A percentile compares a stretch with the other conserved stretches of the same genome.
phyloP scores from a whole-genome alignment of 2,113 vertebrate species.

The Helogale parvula region DNA sequence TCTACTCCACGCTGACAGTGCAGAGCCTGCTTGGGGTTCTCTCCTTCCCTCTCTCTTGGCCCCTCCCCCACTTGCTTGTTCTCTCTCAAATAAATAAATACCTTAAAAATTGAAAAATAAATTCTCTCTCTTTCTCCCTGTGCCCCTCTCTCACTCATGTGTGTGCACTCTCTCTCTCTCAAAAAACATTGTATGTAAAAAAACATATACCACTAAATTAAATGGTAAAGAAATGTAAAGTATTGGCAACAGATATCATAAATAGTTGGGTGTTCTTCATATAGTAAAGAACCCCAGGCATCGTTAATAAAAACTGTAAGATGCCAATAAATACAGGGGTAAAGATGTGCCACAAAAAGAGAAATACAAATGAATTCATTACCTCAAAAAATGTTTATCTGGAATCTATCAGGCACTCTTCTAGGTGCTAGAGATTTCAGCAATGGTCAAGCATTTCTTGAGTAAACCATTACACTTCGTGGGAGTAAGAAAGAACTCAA shows the following conservation, averaged over 20 bases:
- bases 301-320: background rate
- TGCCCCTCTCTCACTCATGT: too few species aligned
- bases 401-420: background rate
- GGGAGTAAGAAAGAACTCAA: background rate
- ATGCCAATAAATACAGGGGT: background rate
- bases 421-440: background rate
- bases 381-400: background rate
- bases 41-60: too few species aligned
- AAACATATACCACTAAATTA: background rate
- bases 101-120: too few species aligned
- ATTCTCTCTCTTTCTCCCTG: too few species aligned
- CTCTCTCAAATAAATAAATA: too few species aligned
- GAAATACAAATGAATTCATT: background rate
- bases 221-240: background rate
- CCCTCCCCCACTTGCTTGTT: too few species aligned
- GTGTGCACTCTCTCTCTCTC: too few species aligned
- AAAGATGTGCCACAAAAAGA: background rate
- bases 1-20: too few species aligned
- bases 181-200: background rate
- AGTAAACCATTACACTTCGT: background rate
- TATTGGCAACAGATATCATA: background rate
- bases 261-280: background rate
- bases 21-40: too few species aligned
- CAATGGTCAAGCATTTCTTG: background rate
- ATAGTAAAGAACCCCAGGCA: background rate